These are phyloP conservation scores for Papilio helenus DNA, from an alignment of 1,140 invertebrate genomes.

Conservation along the genomic window DNA sequence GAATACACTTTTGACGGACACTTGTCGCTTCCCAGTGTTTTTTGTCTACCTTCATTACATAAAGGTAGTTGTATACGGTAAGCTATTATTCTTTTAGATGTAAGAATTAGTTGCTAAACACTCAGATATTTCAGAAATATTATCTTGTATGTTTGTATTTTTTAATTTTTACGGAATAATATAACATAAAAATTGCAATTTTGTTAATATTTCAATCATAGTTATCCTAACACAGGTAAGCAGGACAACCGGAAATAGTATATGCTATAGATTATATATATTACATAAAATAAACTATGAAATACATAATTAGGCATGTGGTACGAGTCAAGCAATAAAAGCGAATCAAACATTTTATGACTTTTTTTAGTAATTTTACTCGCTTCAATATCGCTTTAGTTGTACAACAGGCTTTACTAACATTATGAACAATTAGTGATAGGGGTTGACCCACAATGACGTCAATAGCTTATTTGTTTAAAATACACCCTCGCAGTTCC, in stretches of 20 bases:
- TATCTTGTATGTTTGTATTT: background rate
- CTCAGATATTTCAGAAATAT: background rate
- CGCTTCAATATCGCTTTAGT: slow-evolving; percentile 1
- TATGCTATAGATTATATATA: too few relatives aligned
- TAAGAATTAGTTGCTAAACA: background rate
- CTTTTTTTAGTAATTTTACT: background rate
- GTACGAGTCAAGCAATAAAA: too few relatives aligned
- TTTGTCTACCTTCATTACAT: slow-evolving; percentile 20
- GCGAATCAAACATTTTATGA: too few relatives aligned
- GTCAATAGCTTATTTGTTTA: slow-evolving; percentile 37
- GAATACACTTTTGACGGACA: slow-evolving; percentile 35
- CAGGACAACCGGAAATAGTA: too few relatives aligned
- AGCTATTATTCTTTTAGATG: background rate
- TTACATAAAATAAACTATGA: too few relatives aligned
- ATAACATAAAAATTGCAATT: too few relatives aligned
- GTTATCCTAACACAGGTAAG: too few relatives aligned
- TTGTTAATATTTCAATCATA: too few relatives aligned
- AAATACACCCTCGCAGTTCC: slow-evolving; percentile 31
- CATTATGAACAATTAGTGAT: slow-evolving; percentile 33
- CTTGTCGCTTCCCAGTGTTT: slow-evolving; percentile 36
- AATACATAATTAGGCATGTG: too few relatives aligned
- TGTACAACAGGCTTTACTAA: background rate
- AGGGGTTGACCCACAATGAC: slow-evolving; percentile 35
- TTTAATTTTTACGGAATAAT: too few relatives aligned
- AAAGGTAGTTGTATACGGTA: background rate